Evolutionary conservation across 2,797 vertebrate species (phyloP).

Genomic region (Diceros bicornis): DNA sequence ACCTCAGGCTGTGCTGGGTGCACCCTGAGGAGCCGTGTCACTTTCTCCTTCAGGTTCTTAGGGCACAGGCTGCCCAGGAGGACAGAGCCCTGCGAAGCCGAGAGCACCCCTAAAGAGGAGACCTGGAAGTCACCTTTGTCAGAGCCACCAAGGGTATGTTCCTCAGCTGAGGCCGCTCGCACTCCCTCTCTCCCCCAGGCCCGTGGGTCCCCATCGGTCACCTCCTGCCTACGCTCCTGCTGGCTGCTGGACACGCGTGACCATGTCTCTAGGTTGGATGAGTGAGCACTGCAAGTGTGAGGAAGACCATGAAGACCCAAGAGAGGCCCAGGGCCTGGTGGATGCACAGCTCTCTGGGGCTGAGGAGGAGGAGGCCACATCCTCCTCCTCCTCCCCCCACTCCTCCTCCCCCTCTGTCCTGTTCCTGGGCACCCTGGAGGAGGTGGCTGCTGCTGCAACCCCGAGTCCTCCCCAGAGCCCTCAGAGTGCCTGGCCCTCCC

Average conservation of each 20-base stretch:
- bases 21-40: too few species aligned
- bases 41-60: too few species aligned
- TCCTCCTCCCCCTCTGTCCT: not conserved
- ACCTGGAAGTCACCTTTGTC: not conserved
- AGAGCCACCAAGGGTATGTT: not conserved
- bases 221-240: not conserved
- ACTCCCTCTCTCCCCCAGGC: not conserved
- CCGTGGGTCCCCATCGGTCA: too few species aligned
- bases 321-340: fast-evolving
- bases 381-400: too few species aligned
- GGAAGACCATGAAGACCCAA: not conserved
- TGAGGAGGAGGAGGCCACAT: not conserved
- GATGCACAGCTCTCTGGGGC: not conserved
- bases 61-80: too few species aligned
- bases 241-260: not conserved
- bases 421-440: too few species aligned
- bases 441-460: too few species aligned
- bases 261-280: not conserved
- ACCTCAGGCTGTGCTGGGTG: too few species aligned
- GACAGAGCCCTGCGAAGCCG: too few species aligned
- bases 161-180: not conserved
- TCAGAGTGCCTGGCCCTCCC: too few species aligned
- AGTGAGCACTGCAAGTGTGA: not conserved
- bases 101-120: too few species aligned
- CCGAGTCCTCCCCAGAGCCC: too few species aligned